Percentiles rank a stretch among this genome's conserved stretches.
Conservation (phyloP, 2,113 vertebrate species). For the Meleagris gallopavo region DNA sequence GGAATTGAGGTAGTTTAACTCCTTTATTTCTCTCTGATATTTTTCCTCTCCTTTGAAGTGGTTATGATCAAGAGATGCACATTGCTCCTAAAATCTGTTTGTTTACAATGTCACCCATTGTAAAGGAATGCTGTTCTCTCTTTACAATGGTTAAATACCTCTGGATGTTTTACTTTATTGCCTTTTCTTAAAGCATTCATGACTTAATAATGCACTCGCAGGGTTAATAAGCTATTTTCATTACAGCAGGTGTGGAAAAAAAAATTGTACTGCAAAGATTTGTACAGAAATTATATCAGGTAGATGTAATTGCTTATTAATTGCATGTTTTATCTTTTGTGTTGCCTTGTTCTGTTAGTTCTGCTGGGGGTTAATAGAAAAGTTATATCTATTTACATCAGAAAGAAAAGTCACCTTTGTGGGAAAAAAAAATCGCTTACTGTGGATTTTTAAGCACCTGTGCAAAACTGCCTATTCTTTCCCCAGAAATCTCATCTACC, state of each 20-base stretch:
- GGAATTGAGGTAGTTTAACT: not conserved
- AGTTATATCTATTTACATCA: not conserved
- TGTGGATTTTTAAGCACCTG: not conserved
- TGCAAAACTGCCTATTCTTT: not conserved
- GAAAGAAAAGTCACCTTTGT: not conserved
- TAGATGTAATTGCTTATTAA: not conserved
- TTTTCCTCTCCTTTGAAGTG: not conserved
- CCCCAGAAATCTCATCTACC: not conserved
- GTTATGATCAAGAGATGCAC: not conserved
- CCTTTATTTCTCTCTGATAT: not conserved
- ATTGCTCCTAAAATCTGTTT: not conserved
- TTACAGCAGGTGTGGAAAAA: not conserved
- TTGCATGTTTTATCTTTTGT: not conserved
- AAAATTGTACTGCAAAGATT: not conserved
- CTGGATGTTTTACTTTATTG: not conserved
- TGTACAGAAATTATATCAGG: not conserved
- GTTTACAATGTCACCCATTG: not conserved
- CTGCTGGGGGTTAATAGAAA: not conserved
- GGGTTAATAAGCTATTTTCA: not conserved
- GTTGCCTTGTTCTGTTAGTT: not conserved
- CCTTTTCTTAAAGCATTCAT: not conserved
- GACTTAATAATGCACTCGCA: not conserved
- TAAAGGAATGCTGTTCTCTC: not conserved
- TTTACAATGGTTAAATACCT: not conserved
- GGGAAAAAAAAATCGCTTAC: not conserved